Percentiles rank a stretch among this genome's conserved stretches.
phyloP scores from a whole-genome alignment of 2,888 invertebrate genomes.

The Boloria selene region DNA sequence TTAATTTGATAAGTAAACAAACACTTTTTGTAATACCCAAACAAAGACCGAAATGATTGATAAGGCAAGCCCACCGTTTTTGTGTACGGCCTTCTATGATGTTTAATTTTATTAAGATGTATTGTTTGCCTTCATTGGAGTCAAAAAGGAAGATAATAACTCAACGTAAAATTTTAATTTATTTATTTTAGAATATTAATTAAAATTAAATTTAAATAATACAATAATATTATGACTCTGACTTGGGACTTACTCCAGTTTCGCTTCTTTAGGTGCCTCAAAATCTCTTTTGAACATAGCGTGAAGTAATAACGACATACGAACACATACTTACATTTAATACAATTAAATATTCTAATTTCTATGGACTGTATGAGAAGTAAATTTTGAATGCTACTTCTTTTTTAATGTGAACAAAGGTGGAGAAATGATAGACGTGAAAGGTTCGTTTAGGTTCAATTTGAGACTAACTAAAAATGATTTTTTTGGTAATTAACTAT shows the following conservation, averaged over 20 bases:
- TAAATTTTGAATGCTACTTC: too few relatives aligned
- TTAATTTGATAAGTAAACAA: slow-evolving; percentile 49
- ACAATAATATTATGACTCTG: too few relatives aligned
- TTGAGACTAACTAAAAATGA: neutral
- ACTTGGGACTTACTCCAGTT: too few relatives aligned
- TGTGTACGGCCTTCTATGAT: slow-evolving; percentile 6
- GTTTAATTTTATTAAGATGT: slow-evolving; percentile 9
- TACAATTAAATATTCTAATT: too few relatives aligned
- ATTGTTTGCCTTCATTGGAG: slow-evolving; percentile 5
- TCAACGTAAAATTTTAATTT: neutral
- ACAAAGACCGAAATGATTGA: slow-evolving; percentile 47
- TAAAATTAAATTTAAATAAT: neutral
- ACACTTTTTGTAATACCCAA: slow-evolving; percentile 54
- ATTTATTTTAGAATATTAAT: neutral
- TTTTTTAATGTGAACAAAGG: too few relatives aligned
- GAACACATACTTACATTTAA: too few relatives aligned
- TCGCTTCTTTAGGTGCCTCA: too few relatives aligned
- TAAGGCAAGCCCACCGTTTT: slow-evolving; percentile 41
- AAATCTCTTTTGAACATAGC: too few relatives aligned
- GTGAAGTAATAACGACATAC: too few relatives aligned
- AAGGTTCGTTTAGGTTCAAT: neutral
- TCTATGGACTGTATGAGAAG: too few relatives aligned
- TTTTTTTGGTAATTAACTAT: too few relatives aligned
- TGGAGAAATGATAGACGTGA: neutral
- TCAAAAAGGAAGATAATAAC: slow-evolving; percentile 2